Conservation (phyloP, 2,888 invertebrate species). For the Masnerella sp. region DNA sequence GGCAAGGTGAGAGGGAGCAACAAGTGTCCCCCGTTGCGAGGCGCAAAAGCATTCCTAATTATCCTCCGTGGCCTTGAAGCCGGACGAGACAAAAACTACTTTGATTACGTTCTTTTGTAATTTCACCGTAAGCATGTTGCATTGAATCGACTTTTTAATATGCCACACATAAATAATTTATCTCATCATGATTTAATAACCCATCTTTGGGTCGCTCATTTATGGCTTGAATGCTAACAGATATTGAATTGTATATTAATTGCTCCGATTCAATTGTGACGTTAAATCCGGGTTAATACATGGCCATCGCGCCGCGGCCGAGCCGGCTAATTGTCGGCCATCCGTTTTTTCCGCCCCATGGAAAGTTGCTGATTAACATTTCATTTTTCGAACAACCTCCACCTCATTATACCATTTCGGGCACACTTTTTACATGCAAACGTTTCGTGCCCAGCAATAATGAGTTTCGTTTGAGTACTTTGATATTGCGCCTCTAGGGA, state of each 20-base stretch:
- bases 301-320: slow-evolving; percentile 6
- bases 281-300: slow-evolving; percentile 44
- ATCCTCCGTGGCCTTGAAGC: slow-evolving; percentile 71
- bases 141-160: slow-evolving; percentile 70
- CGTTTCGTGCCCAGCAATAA: no score
- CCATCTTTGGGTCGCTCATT: slow-evolving; percentile 50
- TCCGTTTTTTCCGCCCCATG: no score
- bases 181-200: slow-evolving; percentile 59
- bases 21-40: slow-evolving; percentile 76
- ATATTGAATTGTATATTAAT: slow-evolving; percentile 53
- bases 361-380: no score
- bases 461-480: no score
- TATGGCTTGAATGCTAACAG: slow-evolving; percentile 44
- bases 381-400: no score
- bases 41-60: slow-evolving; percentile 76
- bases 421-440: no score
- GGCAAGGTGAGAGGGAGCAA: slow-evolving; percentile 67
- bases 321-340: slow-evolving; percentile 3
- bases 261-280: slow-evolving; percentile 43
- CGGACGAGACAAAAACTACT: slow-evolving; percentile 75
- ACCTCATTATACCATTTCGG: no score
- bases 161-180: slow-evolving; percentile 70
- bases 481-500: no score
- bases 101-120: slow-evolving; percentile 77
- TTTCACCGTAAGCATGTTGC: slow-evolving; percentile 69